A percentile compares a stretch with the other conserved stretches of the same genome.
phyloP scores from a whole-genome alignment of 35 echinoderm and acorn worm genomes.

The Strongylocentrotus purpuratus region DNA sequence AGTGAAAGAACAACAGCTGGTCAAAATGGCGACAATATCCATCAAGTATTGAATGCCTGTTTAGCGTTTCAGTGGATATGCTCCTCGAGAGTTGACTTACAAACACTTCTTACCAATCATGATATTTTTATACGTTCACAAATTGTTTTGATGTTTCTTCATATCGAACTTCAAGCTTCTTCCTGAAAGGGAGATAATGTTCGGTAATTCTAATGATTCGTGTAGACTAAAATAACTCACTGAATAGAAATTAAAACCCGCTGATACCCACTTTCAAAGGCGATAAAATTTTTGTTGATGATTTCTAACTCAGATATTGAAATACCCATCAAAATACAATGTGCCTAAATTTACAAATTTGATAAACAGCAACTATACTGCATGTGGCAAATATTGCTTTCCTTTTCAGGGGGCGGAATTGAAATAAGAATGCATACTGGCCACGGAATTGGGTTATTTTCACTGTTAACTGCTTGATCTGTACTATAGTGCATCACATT shows the following conservation, averaged over 20 bases:
- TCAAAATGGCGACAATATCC: slow-evolving; percentile 47
- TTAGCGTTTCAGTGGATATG: neutral
- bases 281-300: neutral
- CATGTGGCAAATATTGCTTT: no score
- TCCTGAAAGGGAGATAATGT: neutral
- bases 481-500: no score
- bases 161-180: neutral
- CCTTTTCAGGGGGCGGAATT: no score
- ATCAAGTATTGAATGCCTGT: slow-evolving; percentile 40
- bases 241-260: neutral
- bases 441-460: no score
- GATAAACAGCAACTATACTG: no score
- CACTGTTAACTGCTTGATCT: no score
- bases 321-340: no score
- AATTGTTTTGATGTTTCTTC: neutral
- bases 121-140: neutral
- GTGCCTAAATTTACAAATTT: no score
- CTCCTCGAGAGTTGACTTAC: neutral
- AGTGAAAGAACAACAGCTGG: slow-evolving; percentile 6
- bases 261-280: neutral
- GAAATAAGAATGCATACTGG: no score
- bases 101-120: no score
- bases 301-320: neutral
- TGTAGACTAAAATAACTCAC: no score
- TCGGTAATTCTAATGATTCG: no score